Percentiles rank a stretch among this genome's conserved stretches.
These are phyloP conservation scores for Macroramphosus scolopax DNA, from an alignment of 2,797 vertebrate genomes.

Conservation along the genomic window DNA sequence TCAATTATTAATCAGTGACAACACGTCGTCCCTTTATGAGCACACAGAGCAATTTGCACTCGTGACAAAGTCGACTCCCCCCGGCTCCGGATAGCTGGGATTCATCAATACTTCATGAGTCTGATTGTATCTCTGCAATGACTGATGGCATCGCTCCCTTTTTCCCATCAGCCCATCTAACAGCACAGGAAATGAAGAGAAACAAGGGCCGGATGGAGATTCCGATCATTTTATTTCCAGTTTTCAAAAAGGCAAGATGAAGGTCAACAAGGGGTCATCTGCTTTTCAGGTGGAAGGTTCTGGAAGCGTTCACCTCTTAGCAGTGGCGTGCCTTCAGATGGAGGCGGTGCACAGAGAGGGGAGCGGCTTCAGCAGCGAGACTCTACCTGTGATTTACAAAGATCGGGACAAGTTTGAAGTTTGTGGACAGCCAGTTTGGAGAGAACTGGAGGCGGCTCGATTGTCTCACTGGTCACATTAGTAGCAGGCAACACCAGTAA, in stretches of 20 bases:
- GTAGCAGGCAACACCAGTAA: no score
- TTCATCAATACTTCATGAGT: conserved; percentile 60
- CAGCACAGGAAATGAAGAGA: conserved; percentile 61
- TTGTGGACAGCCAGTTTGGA: no score
- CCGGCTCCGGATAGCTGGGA: conserved; percentile 27
- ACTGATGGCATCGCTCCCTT: conserved; percentile 39
- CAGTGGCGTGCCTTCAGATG: conserved; percentile 1
- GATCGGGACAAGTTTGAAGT: conserved; percentile 8
- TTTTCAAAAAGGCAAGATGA: conserved; percentile 1
- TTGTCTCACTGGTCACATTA: no score
- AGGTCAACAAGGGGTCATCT: conserved; percentile 27
- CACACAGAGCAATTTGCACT: conserved; percentile 49
- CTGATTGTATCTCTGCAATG: conserved; percentile 42
- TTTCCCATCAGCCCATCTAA: conserved; percentile 39
- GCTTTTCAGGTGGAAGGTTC: conserved; percentile 2
- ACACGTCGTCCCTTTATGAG: conserved; percentile 24
- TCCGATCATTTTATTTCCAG: conserved; percentile 30
- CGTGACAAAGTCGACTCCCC: conserved; percentile 39
- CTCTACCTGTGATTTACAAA: conserved; percentile 40
- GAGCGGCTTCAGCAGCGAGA: conserved; percentile 16
- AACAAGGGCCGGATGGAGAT: conserved; percentile 41
- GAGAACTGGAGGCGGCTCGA: no score
- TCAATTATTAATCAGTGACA: conserved; percentile 51
- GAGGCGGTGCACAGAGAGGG: background rate
- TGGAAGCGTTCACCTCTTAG: no score